phyloP scores from a whole-genome alignment of 2,888 invertebrate species.

The Thyatira batis region DNA sequence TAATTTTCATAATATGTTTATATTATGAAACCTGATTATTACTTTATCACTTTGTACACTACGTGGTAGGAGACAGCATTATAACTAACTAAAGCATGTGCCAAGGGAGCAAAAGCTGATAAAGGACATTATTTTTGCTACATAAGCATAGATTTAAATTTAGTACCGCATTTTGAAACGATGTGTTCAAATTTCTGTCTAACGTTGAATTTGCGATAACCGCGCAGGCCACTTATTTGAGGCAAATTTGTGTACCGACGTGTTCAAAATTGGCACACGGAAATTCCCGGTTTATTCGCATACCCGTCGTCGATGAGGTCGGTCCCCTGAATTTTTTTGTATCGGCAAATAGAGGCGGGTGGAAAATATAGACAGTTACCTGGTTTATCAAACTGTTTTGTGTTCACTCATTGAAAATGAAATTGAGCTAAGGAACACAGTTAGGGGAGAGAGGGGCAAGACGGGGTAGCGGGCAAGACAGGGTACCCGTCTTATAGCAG shows the following conservation, averaged over 20 bases:
- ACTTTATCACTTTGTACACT: too few species aligned
- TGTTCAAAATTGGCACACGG: conserved; percentile 58
- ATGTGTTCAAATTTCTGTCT: conserved; percentile 32
- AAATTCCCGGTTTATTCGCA: conserved; percentile 20
- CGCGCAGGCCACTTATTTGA: conserved; percentile 59
- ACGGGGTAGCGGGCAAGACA: too few species aligned
- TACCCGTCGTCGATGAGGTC: conserved; percentile 17
- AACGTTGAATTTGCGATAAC: conserved; percentile 59
- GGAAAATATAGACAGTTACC: neutral
- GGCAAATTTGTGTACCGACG: conserved; percentile 62
- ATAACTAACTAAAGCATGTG: too few species aligned
- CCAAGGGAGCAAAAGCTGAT: neutral
- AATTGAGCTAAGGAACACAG: neutral
- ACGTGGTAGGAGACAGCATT: too few species aligned
- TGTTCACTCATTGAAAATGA: neutral
- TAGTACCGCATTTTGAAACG: conserved; percentile 28
- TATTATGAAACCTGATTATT: too few species aligned
- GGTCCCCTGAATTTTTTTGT: conserved; percentile 22
- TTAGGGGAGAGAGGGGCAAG: too few species aligned
- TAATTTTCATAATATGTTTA: too few species aligned
- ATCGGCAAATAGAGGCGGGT: conserved; percentile 17
- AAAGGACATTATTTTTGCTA: neutral
- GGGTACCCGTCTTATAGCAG: too few species aligned
- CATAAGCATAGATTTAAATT: conserved; percentile 3
- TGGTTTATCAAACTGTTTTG: neutral